phyloP scores from a whole-genome alignment of 2,113 vertebrate genomes.

The Aegypius monachus region DNA sequence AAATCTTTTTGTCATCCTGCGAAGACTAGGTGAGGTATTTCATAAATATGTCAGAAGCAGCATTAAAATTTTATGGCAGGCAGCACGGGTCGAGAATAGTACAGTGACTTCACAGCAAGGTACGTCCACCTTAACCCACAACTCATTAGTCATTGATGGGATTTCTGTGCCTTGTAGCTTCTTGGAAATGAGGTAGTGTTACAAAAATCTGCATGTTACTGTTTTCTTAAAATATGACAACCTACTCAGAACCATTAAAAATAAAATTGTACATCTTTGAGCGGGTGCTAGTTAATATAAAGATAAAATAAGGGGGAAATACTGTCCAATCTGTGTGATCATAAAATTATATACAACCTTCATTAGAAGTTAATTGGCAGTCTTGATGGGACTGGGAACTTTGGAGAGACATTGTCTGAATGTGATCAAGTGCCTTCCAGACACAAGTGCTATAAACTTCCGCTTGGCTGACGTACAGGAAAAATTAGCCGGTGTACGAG shows the following conservation, averaged over 20 bases:
- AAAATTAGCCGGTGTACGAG: fast-evolving
- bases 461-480: not conserved
- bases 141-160: conserved; percentile 73
- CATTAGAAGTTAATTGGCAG: conserved; percentile 6
- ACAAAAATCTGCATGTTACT: conserved; percentile 23
- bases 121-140: conserved; percentile 71
- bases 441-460: not conserved
- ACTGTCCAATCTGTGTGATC: not conserved
- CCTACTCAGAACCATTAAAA: not conserved
- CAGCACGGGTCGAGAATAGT: conserved; percentile 71
- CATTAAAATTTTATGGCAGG: conserved; percentile 86
- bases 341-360: not conserved
- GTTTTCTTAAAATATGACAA: conserved; percentile 2
- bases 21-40: conserved; percentile 67
- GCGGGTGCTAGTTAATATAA: not conserved
- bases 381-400: not conserved
- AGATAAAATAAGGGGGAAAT: not conserved
- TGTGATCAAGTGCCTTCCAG: not conserved
- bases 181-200: conserved; percentile 1
- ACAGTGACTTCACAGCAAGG: conserved; percentile 79
- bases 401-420: not conserved
- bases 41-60: conserved; percentile 77
- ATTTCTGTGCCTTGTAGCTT: conserved; percentile 19
- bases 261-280: not conserved
- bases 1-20: conserved; percentile 74